Percentiles rank a stretch among this genome's conserved stretches.
phyloP scores from a whole-genome alignment of 2,888 invertebrate species.

The Strigamia transsilvanica region DNA sequence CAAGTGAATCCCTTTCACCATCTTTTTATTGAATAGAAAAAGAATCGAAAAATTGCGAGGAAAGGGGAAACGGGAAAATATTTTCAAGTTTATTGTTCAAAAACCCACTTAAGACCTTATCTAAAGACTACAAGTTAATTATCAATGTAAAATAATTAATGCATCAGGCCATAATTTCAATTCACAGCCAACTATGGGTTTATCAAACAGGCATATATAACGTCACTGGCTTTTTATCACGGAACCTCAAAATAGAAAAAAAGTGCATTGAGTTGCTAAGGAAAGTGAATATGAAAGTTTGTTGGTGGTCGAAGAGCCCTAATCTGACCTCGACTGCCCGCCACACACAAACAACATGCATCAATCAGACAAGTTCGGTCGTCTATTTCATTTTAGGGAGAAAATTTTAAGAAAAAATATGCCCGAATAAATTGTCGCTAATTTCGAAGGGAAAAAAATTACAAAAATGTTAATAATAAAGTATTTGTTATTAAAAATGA shows the following conservation, averaged over 20 bases:
- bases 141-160: not conserved
- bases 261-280: constrained; percentile 20
- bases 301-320: constrained; percentile 22
- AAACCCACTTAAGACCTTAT: not conserved
- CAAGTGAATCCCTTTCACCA: not conserved
- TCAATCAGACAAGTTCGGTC: constrained; percentile 12
- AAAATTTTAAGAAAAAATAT: not conserved
- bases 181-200: not conserved
- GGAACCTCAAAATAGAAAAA: constrained; percentile 21
- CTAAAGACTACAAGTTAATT: not conserved
- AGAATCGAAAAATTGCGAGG: no score
- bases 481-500: no score
- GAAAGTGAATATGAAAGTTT: constrained; percentile 21
- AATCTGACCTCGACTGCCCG: constrained; percentile 30
- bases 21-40: not conserved
- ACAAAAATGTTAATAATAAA: no score
- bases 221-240: constrained; percentile 30
- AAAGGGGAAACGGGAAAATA: no score
- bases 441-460: no score
- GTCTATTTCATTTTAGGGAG: not conserved
- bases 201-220: not conserved
- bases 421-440: not conserved
- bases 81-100: not conserved
- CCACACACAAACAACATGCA: constrained; percentile 30
- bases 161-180: not conserved